A percentile compares a stretch with the other conserved stretches of the same genome.
phyloP scores from a whole-genome alignment of 2,888 invertebrate genomes.

The Lomographa bimaculata region DNA sequence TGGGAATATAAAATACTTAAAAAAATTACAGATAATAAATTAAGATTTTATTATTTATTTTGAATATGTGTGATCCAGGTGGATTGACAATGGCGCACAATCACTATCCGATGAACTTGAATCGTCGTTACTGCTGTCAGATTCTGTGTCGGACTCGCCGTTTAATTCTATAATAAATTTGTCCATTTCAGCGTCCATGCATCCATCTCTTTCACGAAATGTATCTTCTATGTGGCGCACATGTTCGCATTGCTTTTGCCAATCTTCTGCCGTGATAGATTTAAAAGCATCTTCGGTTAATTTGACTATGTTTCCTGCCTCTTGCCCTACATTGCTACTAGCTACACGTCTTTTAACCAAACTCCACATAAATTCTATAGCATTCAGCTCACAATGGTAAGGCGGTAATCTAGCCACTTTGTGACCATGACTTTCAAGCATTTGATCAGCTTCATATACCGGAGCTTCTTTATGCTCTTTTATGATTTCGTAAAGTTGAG shows the following conservation, averaged over 20 bases:
- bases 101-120: slow-evolving; percentile 2
- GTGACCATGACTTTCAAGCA: slow-evolving; percentile 26
- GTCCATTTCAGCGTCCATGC: slow-evolving; percentile 5
- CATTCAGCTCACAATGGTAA: slow-evolving; percentile 27
- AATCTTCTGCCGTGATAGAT: slow-evolving; percentile 16
- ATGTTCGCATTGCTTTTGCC: slow-evolving; percentile 22
- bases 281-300: slow-evolving; percentile 13
- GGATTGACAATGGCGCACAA: not conserved
- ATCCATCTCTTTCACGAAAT: slow-evolving; percentile 2
- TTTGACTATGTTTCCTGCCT: slow-evolving; percentile 18
- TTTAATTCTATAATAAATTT: slow-evolving; percentile 7
- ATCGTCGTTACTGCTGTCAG: slow-evolving; percentile 4
- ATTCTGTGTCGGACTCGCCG: slow-evolving; percentile 6
- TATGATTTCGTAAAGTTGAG: slow-evolving; percentile 26
- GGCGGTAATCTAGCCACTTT: slow-evolving; percentile 28
- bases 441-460: slow-evolving; percentile 27
- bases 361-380: slow-evolving; percentile 32
- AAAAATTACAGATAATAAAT: too few species aligned
- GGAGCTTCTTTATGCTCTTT: slow-evolving; percentile 29
- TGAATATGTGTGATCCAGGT: slow-evolving; percentile 1
- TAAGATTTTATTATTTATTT: slow-evolving; percentile 4
- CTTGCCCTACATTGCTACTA: slow-evolving; percentile 25
- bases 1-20: too few species aligned
- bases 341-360: slow-evolving; percentile 28
- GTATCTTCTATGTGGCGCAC: slow-evolving; percentile 2